phyloP scores from a whole-genome alignment of 2,888 invertebrate genomes.

The Strigamia transsilvanica region DNA sequence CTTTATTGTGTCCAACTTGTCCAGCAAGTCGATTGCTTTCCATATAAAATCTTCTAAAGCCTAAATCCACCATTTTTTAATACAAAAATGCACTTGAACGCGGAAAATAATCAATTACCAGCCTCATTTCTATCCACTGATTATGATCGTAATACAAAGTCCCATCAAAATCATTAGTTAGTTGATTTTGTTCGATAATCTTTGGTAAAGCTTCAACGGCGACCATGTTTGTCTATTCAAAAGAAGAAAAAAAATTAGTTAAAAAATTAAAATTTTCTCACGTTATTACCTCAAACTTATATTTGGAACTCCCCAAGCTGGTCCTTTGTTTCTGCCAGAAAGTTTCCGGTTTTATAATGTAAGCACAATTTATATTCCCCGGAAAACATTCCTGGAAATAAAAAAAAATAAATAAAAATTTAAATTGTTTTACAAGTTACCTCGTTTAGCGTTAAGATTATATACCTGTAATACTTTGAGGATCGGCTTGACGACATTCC shows the following conservation, averaged over 20 bases:
- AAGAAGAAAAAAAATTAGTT: neutral
- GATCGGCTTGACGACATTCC: slow-evolving; percentile 97
- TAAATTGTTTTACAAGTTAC: too few species aligned
- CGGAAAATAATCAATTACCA: slow-evolving; percentile 66
- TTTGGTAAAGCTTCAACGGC: slow-evolving; percentile 93
- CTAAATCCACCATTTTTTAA: slow-evolving; percentile 21
- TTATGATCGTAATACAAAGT: slow-evolving; percentile 93
- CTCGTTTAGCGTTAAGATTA: slow-evolving; percentile 22
- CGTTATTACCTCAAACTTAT: slow-evolving; percentile 90
- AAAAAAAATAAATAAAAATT: neutral
- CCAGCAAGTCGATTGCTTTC: slow-evolving; percentile 92
- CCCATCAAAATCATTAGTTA: slow-evolving; percentile 94
- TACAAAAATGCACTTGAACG: neutral
- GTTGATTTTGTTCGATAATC: slow-evolving; percentile 89
- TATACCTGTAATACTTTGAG: slow-evolving; percentile 79
- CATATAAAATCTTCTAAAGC: slow-evolving; percentile 95
- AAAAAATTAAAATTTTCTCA: neutral
- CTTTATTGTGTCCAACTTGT: slow-evolving; percentile 89
- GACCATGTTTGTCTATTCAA: slow-evolving; percentile 86
- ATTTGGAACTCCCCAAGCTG: slow-evolving; percentile 95
- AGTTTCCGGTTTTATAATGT: slow-evolving; percentile 98
- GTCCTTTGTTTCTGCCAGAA: slow-evolving; percentile 99
- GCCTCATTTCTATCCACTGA: slow-evolving; percentile 94
- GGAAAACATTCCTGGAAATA: slow-evolving; percentile 90
- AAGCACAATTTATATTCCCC: slow-evolving; percentile 85